phyloP scores from a whole-genome alignment of 1,140 invertebrate species.

The Aphaenogaster rudis region DNA sequence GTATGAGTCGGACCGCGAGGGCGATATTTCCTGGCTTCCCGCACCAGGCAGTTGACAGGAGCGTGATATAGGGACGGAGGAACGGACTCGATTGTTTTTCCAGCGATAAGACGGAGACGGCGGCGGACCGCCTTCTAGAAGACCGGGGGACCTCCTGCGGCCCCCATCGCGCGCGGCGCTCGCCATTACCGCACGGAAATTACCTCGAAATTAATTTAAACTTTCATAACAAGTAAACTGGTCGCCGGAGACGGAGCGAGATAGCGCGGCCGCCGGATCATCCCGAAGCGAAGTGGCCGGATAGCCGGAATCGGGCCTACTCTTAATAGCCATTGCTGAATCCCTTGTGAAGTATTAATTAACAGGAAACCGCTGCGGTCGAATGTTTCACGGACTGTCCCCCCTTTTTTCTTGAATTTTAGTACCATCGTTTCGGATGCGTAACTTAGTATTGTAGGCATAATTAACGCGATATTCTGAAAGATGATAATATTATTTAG shows the following conservation, averaged over 20 bases:
- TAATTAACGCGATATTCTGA: background rate
- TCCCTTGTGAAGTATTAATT: conserved; percentile 64
- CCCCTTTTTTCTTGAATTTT: background rate
- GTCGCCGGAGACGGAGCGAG: conserved; percentile 60
- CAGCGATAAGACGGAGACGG: conserved; percentile 65
- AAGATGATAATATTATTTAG: background rate
- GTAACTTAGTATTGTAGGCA: background rate
- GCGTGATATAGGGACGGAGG: conserved; percentile 58
- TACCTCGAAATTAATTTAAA: conserved; percentile 78
- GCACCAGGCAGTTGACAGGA: conserved; percentile 70
- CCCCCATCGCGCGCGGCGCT: conserved; percentile 25
- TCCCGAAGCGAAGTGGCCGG: conserved; percentile 50
- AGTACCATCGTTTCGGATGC: background rate
- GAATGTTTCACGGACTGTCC: background rate
- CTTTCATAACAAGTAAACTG: conserved; percentile 72
- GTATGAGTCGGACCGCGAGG: conserved; percentile 57
- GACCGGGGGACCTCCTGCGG: conserved; percentile 23
- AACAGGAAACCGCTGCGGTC: conserved; percentile 46
- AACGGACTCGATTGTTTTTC: conserved; percentile 73
- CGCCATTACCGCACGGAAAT: conserved; percentile 74
- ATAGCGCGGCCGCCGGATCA: conserved; percentile 52
- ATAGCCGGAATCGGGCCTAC: conserved; percentile 41
- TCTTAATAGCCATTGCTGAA: conserved; percentile 59
- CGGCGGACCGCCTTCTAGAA: conserved; percentile 30
- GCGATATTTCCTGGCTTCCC: conserved; percentile 69